Base-by-base conservation (phyloP, 2,113 vertebrate species). In the Tretioscincus oriximinensis region DNA sequence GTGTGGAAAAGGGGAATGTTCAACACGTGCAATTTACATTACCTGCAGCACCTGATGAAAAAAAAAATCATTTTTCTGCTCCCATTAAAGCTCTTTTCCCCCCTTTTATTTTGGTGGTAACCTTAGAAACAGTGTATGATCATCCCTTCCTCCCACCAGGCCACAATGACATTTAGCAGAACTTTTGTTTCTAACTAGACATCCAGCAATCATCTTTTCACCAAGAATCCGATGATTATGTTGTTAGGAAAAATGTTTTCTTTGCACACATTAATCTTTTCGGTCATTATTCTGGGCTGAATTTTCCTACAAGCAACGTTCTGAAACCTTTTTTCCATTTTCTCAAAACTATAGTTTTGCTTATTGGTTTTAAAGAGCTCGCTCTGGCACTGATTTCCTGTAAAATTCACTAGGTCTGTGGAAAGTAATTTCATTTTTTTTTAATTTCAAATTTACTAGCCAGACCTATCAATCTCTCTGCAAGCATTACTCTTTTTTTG, bases 371-470 rank as follows among this genome's bases (percentile, higher is more conserved):
- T 58, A 58, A 72, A 60, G 49, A 24, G 51, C 35, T 11, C n/a
- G 35, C 58, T 69, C 75, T 70, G 60, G 28, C 71, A 76, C 65
- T 74, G 35, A 31, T 83, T 83, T 68, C 73, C 24, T 67, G 63
- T 63, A 78, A 54, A 51, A 75, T 63, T 21, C 47, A 35, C 64
- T 24, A 63, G 58, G 18, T 79, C 14, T 80, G 60, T 86, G 47
- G 26, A 70, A 75, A 70, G 45, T 70, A 76, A 75, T 80, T 86
- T 66, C n/a, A 21, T 51, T n/a, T n/a, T 35, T 69, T 24, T 63
- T 71, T 47, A 76, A 58, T 61, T 78, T 76, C 77, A 80, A 79
- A 83, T 58, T 79, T 80, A 72, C 26, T 66, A n/a, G 7, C 41
- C 18, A 54, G 7, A n/a, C 31, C n/a, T 54, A 70, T 68, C 45